Base-by-base conservation (phyloP, 2,113 vertebrate species). In the Gnathonemus longibarbis region DNA sequence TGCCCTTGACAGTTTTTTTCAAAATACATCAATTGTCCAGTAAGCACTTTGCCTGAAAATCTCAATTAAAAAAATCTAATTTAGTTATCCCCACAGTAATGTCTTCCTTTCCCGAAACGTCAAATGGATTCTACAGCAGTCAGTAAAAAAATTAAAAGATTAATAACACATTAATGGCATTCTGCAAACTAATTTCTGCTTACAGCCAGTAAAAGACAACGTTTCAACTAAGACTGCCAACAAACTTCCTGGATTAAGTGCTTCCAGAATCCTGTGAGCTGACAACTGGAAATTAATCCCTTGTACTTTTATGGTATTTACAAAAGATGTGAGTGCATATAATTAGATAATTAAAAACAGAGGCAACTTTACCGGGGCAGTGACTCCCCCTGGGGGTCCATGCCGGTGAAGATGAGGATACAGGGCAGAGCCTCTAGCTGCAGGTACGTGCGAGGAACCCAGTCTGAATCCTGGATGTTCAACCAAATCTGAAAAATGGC, bases 351-450 rank as follows among this genome's bases (percentile, higher is more conserved):
- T 48, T 84, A 10, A 48, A 48, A 48, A 84, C 0, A 48, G 24
- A 84, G 19, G 21, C 21, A 8, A 48, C 83, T 46, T 48, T 62
- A 96, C 98, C 98, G 97, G 42, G 98, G 98, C 86, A 99, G 93
- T 13, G 98, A 99, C 89, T 99, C 98, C 21, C 98, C 98, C 1
- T 97, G 97, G 0, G 97, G 98, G 91, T 99, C 97, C 90, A 97
- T 95, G 88, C 98, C 98, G 77, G 97, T 97, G 90, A 98, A 96
- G 92, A 99, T 98, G 45, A 99, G 95, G 93, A 99, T 98, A 92
- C 98, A 99, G 19, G 98, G 98, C 90, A 99, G 96, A 42, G 98
- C 98, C 93, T 99, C 98, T 92, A 99, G 85, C 91, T 99, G 98
- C 93, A 99, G 91, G 93, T 98, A 99, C 0, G 98, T 99, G 84